phyloP scores from a whole-genome alignment of 2,888 invertebrate genomes.

The Mimas tiliae region DNA sequence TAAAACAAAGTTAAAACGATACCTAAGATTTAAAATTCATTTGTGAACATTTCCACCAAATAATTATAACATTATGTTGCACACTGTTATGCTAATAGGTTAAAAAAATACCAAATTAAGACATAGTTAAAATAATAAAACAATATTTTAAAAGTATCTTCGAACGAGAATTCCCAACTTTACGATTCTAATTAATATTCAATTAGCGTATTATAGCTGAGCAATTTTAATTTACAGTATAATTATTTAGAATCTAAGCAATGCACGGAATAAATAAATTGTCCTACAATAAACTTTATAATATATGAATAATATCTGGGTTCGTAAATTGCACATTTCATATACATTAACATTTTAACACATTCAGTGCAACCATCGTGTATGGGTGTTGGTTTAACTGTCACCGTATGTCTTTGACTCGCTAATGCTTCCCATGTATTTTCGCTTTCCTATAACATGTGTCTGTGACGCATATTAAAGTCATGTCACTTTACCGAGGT shows the following conservation, averaged over 20 bases:
- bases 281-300: neutral
- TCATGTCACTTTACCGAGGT: neutral
- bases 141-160: neutral
- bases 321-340: neutral
- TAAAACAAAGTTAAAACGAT: neutral
- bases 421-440: no score
- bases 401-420: neutral
- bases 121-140: no score
- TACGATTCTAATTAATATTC: neutral
- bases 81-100: neutral
- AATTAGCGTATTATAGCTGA: conserved; percentile 9
- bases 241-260: neutral
- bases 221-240: neutral
- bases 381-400: neutral
- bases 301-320: neutral
- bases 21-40: neutral
- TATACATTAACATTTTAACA: neutral
- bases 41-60: no score
- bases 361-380: neutral
- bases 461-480: neutral
- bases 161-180: no score
- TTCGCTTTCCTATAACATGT: neutral
- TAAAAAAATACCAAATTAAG: no score
- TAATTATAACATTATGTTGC: no score
- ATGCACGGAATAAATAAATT: neutral